phyloP scores from a whole-genome alignment of 2,888 invertebrate genomes.

The Malachius bipustulatus region DNA sequence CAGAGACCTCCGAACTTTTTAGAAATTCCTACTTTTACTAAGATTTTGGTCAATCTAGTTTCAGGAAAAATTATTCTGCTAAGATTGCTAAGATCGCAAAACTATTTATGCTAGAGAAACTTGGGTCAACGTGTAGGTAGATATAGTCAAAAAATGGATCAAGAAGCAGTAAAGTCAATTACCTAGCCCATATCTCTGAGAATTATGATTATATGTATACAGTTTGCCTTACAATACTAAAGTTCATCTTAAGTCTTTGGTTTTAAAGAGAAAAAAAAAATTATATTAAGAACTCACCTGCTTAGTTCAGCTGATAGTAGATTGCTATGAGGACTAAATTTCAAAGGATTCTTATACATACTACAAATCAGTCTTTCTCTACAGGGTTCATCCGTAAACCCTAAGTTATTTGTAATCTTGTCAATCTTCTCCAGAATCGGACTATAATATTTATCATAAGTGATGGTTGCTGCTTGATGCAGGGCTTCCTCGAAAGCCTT shows the following conservation, averaged over 20 bases:
- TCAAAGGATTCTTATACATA: conserved; percentile 71
- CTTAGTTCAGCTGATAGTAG: conserved; percentile 76
- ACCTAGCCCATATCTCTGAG: too few relatives aligned
- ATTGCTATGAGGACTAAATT: conserved; percentile 78
- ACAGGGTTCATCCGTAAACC: conserved; percentile 60
- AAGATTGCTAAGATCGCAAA: too few relatives aligned
- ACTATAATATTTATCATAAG: conserved; percentile 58
- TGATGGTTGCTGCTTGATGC: conserved; percentile 29
- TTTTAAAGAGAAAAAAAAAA: conserved; percentile 6
- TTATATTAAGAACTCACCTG: conserved; percentile 60
- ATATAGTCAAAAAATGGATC: too few relatives aligned
- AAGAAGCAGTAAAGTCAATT: too few relatives aligned
- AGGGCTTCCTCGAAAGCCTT: conserved; percentile 31
- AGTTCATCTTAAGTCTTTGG: background rate
- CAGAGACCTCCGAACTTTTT: too few relatives aligned
- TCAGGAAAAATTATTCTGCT: too few relatives aligned
- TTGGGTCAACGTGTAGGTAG: too few relatives aligned
- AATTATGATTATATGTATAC: too few relatives aligned
- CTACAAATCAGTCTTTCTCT: conserved; percentile 70
- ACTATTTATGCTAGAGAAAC: too few relatives aligned
- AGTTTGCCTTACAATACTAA: too few relatives aligned
- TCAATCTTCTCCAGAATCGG: conserved; percentile 69
- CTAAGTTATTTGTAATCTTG: conserved; percentile 56
- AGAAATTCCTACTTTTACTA: too few relatives aligned
- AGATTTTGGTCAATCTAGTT: too few relatives aligned